Evolutionary conservation across 2,797 vertebrate species (phyloP), one percentile per base, ranked within the genome.

Genomic region (Gadopsis bispinosus): DNA sequence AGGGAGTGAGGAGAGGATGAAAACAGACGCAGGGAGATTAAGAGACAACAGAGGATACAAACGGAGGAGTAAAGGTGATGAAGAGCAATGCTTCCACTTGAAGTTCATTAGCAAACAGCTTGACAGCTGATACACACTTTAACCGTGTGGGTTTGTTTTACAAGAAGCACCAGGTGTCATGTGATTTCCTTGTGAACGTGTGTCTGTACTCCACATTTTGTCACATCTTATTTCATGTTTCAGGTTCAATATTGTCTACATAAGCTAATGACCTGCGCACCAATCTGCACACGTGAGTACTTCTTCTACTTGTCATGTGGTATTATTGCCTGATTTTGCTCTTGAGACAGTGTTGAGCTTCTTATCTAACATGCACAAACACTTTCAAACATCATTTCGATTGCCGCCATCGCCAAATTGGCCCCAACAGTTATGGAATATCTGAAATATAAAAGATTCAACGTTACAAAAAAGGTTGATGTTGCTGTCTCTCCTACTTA

Each of bases 391-490:
- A 55, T 47, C 4, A 8, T 74, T 68, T 56, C 58, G 20, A 8
- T 54, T 56, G 55, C 39, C 54, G 71, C 13, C 1, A 76, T 72
- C 16, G 35, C 17, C 33, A 33, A 33, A 33, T 79, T 75, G 54
- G 55, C 68, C 53, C 56, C 63, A 62, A 47, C 47, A 62, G 64
- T 78, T 26, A 26, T 26, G 26, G 50, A 73, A 63, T 26, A 72
- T 83, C 59, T 72, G 74, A 83, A 80, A 75, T 81, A 68, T 74
- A 72, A 75, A 84, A 86, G 45, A 63, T 76, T 85, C 50, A 73
- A 60, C 79, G 65, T 84, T 81, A 66, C 48, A 83, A 75, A 83
- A 76, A 65, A 0, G 16, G 76, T 80, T 83, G 75, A 85, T 76
- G 69, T 64, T 22, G 20, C 59, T 58, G 47, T 62, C 67, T 45